phyloP scores from a whole-genome alignment of 2,797 vertebrate species.

The Artibeus jamaicensis region DNA sequence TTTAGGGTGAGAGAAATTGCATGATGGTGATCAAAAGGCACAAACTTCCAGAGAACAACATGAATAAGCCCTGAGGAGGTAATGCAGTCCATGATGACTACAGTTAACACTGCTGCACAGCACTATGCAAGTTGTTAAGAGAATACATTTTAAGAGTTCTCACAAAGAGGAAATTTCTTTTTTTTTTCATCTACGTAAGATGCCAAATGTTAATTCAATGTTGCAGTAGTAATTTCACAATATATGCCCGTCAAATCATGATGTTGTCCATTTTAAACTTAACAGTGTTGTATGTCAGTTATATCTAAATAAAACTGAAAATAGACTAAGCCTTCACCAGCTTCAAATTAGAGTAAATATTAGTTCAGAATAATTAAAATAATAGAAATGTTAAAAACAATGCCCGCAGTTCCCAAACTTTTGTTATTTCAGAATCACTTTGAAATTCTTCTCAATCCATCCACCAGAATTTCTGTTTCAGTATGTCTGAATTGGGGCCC shows the following conservation, averaged over 20 bases:
- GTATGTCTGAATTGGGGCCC: neutral
- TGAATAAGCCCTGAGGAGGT: neutral
- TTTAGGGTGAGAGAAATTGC: neutral
- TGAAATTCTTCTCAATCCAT: neutral
- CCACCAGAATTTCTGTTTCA: neutral
- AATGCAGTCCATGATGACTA: too few species aligned
- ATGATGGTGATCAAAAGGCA: neutral
- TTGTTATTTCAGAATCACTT: too few species aligned
- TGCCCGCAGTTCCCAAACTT: neutral
- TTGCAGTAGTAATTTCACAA: neutral
- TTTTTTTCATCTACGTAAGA: neutral
- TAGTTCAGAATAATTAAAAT: neutral
- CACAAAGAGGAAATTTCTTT: neutral
- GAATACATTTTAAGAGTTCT: neutral
- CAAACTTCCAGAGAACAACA: neutral
- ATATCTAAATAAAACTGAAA: neutral
- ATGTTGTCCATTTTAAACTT: neutral
- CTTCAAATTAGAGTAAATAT: neutral
- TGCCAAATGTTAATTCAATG: neutral
- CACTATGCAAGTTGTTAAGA: neutral
- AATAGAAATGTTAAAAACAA: neutral
- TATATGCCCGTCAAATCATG: neutral
- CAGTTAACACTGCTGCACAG: neutral
- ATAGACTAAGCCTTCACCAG: neutral
- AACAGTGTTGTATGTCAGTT: neutral